A percentile compares a stretch with the other conserved stretches of the same genome.
Conservation (phyloP, 1,140 invertebrate genomes). For the Antheraea pernyi region DNA sequence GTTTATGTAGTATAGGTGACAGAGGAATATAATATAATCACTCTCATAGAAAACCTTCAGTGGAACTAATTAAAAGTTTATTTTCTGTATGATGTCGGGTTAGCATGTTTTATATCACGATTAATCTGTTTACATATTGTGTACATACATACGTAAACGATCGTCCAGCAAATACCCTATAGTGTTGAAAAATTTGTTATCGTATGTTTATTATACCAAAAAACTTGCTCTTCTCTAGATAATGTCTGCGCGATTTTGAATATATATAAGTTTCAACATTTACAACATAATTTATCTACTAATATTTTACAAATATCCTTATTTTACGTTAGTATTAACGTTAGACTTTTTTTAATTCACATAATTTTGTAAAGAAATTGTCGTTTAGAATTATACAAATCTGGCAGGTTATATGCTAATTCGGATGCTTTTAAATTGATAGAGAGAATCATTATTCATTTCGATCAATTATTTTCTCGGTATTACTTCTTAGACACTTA, state of each 20-base stretch:
- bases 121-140: conserved; percentile 17
- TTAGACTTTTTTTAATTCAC: too few relatives aligned
- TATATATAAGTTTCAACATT: not conserved
- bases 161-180: conserved; percentile 11
- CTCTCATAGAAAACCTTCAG: not conserved
- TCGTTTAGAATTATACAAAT: too few relatives aligned
- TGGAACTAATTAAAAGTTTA: conserved; percentile 2
- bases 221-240: not conserved
- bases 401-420: too few relatives aligned
- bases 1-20: too few relatives aligned
- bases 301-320: not conserved
- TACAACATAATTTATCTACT: not conserved
- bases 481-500: too few relatives aligned
- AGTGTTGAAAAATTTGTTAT: conserved; percentile 16
- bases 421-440: too few relatives aligned
- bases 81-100: not conserved
- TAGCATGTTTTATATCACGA: conserved; percentile 20
- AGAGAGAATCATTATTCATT: too few relatives aligned
- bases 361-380: too few relatives aligned
- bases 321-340: too few relatives aligned
- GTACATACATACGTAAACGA: conserved; percentile 17
- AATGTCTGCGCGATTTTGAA: not conserved
- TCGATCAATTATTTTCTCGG: too few relatives aligned
- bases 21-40: not conserved
- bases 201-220: not conserved